Evolutionary conservation across 2,113 vertebrate genomes (phyloP).

Genomic region (Gymnogyps californianus): DNA sequence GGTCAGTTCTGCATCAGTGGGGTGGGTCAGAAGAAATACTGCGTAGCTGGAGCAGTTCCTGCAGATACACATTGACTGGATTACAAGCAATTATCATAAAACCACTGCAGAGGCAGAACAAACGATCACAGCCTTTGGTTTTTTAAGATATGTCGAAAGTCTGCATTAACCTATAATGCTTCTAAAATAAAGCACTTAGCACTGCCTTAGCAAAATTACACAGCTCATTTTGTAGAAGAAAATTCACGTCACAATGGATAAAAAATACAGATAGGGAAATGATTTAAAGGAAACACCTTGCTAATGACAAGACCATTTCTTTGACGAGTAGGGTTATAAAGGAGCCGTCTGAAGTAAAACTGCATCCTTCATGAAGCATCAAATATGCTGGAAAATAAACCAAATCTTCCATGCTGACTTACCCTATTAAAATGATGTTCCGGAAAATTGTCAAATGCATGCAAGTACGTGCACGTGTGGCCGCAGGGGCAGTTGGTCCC

Average conservation of each 20-base stretch:
- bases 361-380: conserved; percentile 55
- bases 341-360: not conserved
- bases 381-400: conserved; percentile 59
- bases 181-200: conserved; percentile 43
- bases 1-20: not conserved
- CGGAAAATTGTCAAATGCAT: not conserved
- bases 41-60: not conserved
- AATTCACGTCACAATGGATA: conserved; percentile 29
- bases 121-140: not conserved
- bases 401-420: conserved; percentile 26
- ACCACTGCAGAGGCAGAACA: conserved; percentile 2
- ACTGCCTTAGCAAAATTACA: conserved; percentile 15
- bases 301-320: conserved; percentile 41
- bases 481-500: accelerated
- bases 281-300: conserved; percentile 49
- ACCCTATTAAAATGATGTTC: conserved; percentile 11
- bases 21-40: not conserved
- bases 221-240: conserved; percentile 23
- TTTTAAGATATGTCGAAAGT: not conserved
- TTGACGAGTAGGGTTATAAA: conserved; percentile 7
- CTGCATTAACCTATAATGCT: conserved; percentile 27
- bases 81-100: not conserved
- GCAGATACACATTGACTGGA: not conserved
- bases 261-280: not conserved
- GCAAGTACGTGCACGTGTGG: accelerated